phyloP scores from a whole-genome alignment of 23 tunicate genomes.

The Ciona savignyi region DNA sequence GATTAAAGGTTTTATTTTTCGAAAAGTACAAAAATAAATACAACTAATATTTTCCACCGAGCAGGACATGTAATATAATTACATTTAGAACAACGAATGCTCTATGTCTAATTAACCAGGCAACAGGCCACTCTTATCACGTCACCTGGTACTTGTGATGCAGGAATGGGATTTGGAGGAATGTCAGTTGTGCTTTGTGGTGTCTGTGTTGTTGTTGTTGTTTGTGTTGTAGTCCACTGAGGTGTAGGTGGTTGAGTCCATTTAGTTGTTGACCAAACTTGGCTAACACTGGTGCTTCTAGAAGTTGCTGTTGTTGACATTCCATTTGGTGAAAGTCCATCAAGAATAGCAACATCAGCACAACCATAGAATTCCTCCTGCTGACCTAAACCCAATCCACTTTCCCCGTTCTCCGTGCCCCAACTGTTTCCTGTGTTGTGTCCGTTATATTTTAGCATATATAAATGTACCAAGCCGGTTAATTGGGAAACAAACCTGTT shows the following conservation, averaged over 20 bases:
- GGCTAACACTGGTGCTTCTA: neutral
- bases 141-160: too few species aligned
- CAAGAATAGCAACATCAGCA: constrained; percentile 28
- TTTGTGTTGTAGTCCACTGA: neutral
- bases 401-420: constrained; percentile 18
- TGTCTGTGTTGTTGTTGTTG: neutral
- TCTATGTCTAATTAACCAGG: too few species aligned
- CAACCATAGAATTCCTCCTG: constrained; percentile 60
- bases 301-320: neutral
- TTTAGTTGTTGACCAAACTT: neutral
- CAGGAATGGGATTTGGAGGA: too few species aligned
- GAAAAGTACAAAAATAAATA: too few species aligned
- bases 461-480: too few species aligned
- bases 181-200: neutral
- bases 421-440: constrained; percentile 35
- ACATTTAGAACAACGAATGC: too few species aligned
- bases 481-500: constrained; percentile 32
- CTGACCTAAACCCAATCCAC: constrained; percentile 31
- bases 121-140: too few species aligned
- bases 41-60: too few species aligned
- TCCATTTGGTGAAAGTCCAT: neutral
- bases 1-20: too few species aligned
- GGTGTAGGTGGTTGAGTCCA: neutral
- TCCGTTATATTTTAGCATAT: too few species aligned
- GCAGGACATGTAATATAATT: too few species aligned